phyloP scores from a whole-genome alignment of 2,113 vertebrate species.

The Scophthalmus maximus region DNA sequence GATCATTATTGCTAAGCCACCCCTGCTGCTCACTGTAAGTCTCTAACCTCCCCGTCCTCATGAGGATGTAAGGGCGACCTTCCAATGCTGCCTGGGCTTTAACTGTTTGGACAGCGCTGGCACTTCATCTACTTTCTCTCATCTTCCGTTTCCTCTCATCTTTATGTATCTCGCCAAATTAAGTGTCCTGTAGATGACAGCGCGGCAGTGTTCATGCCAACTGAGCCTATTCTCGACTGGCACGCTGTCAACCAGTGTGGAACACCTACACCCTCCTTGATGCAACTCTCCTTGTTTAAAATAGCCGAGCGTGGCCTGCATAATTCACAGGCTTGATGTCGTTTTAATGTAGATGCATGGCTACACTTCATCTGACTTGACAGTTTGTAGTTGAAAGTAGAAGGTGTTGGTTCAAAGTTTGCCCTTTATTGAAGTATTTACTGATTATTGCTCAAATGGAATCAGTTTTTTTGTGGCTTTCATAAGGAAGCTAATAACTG shows the following conservation, averaged over 20 bases:
- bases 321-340: slow-evolving; percentile 17
- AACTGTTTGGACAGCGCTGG: neutral
- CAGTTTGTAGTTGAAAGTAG: neutral
- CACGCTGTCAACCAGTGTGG: neutral
- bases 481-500: neutral
- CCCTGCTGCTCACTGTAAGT: neutral
- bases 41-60: neutral
- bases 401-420: neutral
- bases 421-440: too few species aligned
- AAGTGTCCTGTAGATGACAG: slow-evolving; percentile 19
- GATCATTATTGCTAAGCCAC: neutral
- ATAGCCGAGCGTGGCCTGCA: slow-evolving; percentile 6
- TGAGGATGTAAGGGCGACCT: neutral
- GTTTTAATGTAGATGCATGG: slow-evolving; percentile 3
- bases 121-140: slow-evolving; percentile 24
- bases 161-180: slow-evolving; percentile 32
- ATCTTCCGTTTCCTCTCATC: slow-evolving; percentile 35
- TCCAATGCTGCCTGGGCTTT: neutral
- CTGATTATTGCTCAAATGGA: slow-evolving; percentile 1
- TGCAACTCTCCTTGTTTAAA: slow-evolving; percentile 5
- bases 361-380: neutral
- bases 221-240: slow-evolving; percentile 2
- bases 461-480: slow-evolving; percentile 5
- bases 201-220: neutral
- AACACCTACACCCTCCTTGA: neutral